Evolutionary conservation across 2,888 invertebrate species (phyloP).

Genomic region (Campoplex capitator): DNA sequence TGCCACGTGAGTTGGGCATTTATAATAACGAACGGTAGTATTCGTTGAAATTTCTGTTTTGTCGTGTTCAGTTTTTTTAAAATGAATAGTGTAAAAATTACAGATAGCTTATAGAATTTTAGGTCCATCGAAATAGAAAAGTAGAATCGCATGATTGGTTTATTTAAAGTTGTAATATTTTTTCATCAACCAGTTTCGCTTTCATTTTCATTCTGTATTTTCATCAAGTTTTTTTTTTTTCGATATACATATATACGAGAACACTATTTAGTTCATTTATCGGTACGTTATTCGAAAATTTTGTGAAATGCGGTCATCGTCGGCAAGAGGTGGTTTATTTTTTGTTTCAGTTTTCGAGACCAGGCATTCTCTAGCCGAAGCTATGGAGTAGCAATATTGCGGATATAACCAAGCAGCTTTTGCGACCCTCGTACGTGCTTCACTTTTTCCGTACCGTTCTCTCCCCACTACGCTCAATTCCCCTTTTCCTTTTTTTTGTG

Average conservation of each 20-base stretch:
- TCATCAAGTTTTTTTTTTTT: background rate
- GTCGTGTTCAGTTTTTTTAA: background rate
- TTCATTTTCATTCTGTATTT: too few relatives aligned
- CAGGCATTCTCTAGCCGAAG: constrained; percentile 44
- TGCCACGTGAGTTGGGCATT: background rate
- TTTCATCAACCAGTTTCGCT: background rate
- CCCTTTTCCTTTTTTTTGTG: background rate
- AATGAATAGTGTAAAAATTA: background rate
- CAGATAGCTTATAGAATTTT: too few relatives aligned
- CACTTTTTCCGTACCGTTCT: background rate
- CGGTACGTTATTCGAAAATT: constrained; percentile 13
- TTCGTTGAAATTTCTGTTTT: constrained; percentile 2
- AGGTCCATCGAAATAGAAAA: background rate
- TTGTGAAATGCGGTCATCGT: background rate
- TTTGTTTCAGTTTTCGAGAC: constrained; percentile 11
- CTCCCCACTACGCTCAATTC: background rate
- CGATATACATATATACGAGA: constrained; percentile 32
- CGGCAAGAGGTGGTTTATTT: constrained; percentile 20
- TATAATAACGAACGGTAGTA: background rate
- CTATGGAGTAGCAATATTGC: constrained; percentile 58
- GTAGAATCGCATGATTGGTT: background rate
- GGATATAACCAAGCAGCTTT: constrained; percentile 53
- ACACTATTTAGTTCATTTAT: constrained; percentile 25
- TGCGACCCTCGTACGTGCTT: constrained; percentile 52
- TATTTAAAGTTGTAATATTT: background rate